Base-by-base conservation (phyloP, 2,113 vertebrate genomes). In the Mesocricetus auratus region DNA sequence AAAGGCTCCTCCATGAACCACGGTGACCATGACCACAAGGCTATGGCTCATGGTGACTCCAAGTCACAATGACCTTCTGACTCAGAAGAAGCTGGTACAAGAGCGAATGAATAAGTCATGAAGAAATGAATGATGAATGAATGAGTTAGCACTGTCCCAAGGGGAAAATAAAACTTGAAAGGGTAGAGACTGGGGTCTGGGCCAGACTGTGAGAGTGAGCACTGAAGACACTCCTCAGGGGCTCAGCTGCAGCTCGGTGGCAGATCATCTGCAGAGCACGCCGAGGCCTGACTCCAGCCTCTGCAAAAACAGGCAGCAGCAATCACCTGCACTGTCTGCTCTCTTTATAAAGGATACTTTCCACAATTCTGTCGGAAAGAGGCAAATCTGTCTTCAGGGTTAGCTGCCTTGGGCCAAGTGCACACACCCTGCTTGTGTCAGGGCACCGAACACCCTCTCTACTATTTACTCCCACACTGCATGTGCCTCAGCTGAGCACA, bases 401-500 rank as follows among this genome's bases (percentile, higher is more conserved):
- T 17, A 33, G 7, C n/a, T 95, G 92, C 58, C 36, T 75, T 42
- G 45, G 31, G 73, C 8, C 73, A 42, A 31, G 45, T 56, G 3
- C 78, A 45, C 56, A 56, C 29, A 16, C 68, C 39, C 64, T 12
- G 17, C 24, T 68, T 2, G 15, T 0, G 8, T 4, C 2, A 1
- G n/a, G 31, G 26, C 22, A 4, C 2, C 39, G 12, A n/a, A 24
- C 5, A 5, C 6, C 22, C 0, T 7, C 71, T 60, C 0, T 1
- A 7, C 31, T 31, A 17, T 19, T 36, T 4, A 3, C 0, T 12
- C 7, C 7, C 15, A 12, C 0, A 1, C 50, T 0, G 12, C 9
- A 7, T 10, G 21, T 13, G 36, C 39, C 22, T 15, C 8, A 36
- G 66, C 10, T 69, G 12, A 66, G 73, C 6, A 2, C 24, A 42